phyloP scores from a whole-genome alignment of 2,113 vertebrate species.

The Zosterops pallidus region DNA sequence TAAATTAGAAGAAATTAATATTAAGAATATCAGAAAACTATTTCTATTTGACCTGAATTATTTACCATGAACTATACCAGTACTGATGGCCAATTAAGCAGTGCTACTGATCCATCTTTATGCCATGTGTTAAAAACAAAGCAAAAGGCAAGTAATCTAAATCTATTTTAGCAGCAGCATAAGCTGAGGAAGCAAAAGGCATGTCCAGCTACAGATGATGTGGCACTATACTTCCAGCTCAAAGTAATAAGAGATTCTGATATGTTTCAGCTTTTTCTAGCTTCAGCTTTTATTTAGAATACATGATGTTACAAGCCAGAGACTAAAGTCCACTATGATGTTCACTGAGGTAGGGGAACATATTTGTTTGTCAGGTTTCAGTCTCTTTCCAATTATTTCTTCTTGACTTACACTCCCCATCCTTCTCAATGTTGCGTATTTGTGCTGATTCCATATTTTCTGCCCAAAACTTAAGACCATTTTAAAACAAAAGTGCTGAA shows the following conservation, averaged over 20 bases:
- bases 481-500: background rate
- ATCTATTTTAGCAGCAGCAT: background rate
- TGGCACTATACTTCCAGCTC: background rate
- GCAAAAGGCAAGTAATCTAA: background rate
- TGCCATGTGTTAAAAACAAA: background rate
- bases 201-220: background rate
- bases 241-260: background rate
- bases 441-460: background rate
- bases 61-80: background rate
- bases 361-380: background rate
- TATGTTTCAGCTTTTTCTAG: background rate
- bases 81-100: background rate
- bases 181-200: background rate
- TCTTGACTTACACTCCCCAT: background rate
- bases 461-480: background rate
- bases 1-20: background rate
- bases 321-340: background rate
- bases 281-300: background rate
- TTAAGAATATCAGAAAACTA: fast-evolving
- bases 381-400: background rate
- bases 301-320: fast-evolving
- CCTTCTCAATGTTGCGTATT: background rate
- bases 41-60: background rate
- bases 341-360: background rate
- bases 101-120: background rate